Evolutionary conservation across 2,888 invertebrate genomes (phyloP).

Genomic region (Sympetrum striolatum): DNA sequence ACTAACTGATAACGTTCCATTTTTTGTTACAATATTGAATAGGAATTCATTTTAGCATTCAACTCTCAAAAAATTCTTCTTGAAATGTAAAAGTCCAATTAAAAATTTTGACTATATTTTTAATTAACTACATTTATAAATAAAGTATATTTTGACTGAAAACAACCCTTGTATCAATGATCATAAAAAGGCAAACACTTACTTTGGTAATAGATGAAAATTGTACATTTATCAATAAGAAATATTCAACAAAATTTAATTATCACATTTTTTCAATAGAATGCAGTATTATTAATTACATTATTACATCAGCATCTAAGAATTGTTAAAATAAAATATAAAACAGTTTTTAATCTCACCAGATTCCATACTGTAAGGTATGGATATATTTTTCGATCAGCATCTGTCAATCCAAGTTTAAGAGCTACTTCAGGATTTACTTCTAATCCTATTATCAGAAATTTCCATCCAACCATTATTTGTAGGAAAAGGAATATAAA

Average conservation of each 20-base stretch:
- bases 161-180: no score
- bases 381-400: neutral
- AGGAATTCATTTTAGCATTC: neutral
- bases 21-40: no score
- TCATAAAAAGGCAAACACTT: no score
- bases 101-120: neutral
- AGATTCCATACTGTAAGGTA: slow-evolving; percentile 21
- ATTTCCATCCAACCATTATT: neutral
- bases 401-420: neutral
- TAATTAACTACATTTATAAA: no score
- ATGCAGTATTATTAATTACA: no score
- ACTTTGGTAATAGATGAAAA: no score
- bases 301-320: no score
- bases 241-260: no score
- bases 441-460: slow-evolving; percentile 12
- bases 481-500: neutral
- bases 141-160: no score
- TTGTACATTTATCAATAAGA: no score
- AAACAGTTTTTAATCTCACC: neutral
- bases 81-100: neutral
- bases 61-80: neutral
- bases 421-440: neutral
- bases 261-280: no score
- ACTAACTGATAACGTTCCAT: no score
- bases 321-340: neutral